phyloP scores from a whole-genome alignment of 2,113 vertebrate genomes.

The Ahaetulla prasina region DNA sequence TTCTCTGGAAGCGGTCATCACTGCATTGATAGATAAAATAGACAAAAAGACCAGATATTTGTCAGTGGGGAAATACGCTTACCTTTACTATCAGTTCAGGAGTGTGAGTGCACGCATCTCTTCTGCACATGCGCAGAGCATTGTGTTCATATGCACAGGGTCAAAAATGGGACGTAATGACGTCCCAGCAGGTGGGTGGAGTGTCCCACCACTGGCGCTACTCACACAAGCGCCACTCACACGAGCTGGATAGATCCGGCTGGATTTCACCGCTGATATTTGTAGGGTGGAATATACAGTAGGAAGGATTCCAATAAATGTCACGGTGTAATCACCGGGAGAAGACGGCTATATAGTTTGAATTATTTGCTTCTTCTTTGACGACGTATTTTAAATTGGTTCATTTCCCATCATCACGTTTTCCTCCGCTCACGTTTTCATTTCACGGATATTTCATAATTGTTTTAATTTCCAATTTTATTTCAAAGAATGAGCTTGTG shows the following conservation, averaged over 20 bases:
- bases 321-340: background rate
- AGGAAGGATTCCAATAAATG: background rate
- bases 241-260: no score
- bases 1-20: background rate
- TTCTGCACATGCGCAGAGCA: no score
- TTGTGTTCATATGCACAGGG: no score
- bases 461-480: slow-evolving; percentile 42
- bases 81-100: no score
- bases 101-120: no score
- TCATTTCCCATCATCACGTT: background rate
- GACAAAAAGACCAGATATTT: slow-evolving; percentile 1
- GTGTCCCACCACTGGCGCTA: no score
- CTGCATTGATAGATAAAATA: background rate
- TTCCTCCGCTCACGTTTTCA: slow-evolving; percentile 23
- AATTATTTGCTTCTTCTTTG: background rate
- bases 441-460: slow-evolving; percentile 37
- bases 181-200: no score
- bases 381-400: background rate
- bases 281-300: background rate
- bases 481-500: slow-evolving; percentile 41
- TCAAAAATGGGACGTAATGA: no score
- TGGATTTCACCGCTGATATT: no score
- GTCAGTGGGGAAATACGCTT: background rate
- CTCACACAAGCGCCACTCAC: no score
- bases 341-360: background rate